Conservation (phyloP, 2,113 vertebrate genomes). For the Lophochroa leadbeateri region DNA sequence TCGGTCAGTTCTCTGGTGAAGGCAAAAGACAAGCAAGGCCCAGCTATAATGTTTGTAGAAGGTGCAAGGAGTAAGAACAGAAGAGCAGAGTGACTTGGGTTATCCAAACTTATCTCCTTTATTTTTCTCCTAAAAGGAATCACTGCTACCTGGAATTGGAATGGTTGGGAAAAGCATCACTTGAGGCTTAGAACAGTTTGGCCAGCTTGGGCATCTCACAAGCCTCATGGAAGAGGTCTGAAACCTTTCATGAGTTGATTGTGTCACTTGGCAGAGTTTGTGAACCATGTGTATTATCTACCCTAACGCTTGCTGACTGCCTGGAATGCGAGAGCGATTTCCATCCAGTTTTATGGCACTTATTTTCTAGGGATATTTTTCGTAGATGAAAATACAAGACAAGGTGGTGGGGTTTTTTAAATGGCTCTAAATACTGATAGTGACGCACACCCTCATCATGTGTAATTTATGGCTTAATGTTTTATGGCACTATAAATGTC, state of each 20-base stretch:
- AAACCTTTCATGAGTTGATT: not conserved
- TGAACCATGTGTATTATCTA: not conserved
- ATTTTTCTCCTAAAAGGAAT: not conserved
- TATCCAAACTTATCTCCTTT: not conserved
- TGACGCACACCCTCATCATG: not conserved
- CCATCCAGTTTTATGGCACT: not conserved
- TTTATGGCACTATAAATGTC: not conserved
- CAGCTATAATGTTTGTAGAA: not conserved
- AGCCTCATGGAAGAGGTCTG: not conserved
- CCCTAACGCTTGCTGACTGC: not conserved
- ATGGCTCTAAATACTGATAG: not conserved
- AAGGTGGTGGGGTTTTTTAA: not conserved
- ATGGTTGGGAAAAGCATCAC: not conserved
- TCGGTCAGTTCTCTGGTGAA: not conserved
- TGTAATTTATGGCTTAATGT: not conserved
- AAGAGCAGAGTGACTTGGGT: not conserved
- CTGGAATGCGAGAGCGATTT: not conserved
- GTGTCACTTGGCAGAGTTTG: not conserved
- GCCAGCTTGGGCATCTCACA: not conserved
- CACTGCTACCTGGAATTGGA: not conserved
- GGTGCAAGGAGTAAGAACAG: not conserved
- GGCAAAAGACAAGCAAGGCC: not conserved
- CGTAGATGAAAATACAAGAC: not conserved
- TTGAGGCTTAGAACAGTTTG: not conserved
- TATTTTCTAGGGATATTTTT: not conserved